phyloP scores from a whole-genome alignment of 2,797 vertebrate genomes.

The Liasis olivaceus region DNA sequence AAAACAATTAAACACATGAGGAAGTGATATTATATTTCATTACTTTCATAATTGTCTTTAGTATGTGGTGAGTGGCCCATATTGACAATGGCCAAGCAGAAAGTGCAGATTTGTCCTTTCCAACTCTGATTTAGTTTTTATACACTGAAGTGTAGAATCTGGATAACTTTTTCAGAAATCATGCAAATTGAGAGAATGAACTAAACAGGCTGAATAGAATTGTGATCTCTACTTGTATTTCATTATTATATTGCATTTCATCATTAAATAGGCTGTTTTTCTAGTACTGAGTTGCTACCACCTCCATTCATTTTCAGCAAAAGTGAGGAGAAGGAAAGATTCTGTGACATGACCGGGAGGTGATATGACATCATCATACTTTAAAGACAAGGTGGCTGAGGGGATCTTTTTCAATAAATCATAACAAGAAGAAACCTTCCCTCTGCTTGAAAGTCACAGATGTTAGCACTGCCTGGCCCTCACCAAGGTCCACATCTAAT shows the following conservation, averaged over 20 bases:
- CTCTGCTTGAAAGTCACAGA: too few relatives aligned
- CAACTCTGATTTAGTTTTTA: neutral
- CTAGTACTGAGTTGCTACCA: neutral
- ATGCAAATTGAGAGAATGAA: neutral
- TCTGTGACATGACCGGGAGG: neutral
- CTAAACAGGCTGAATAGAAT: neutral
- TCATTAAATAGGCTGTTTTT: neutral
- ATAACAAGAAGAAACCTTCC: too few relatives aligned
- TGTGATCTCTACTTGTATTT: neutral
- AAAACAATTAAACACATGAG: neutral
- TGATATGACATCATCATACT: neutral
- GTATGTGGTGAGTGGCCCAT: neutral
- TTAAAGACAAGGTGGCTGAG: neutral
- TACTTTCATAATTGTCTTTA: neutral
- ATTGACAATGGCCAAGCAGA: neutral
- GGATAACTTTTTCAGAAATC: neutral
- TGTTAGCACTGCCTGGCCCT: too few relatives aligned
- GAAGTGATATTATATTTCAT: neutral
- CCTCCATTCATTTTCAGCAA: neutral
- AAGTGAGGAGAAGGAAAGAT: neutral
- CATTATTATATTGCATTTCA: neutral
- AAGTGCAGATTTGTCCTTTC: neutral
- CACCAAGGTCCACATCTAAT: too few relatives aligned
- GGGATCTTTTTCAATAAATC: neutral
- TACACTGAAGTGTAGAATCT: neutral